Evolutionary conservation across 2,113 vertebrate species (phyloP).

Genomic region (Pimephales promelas): DNA sequence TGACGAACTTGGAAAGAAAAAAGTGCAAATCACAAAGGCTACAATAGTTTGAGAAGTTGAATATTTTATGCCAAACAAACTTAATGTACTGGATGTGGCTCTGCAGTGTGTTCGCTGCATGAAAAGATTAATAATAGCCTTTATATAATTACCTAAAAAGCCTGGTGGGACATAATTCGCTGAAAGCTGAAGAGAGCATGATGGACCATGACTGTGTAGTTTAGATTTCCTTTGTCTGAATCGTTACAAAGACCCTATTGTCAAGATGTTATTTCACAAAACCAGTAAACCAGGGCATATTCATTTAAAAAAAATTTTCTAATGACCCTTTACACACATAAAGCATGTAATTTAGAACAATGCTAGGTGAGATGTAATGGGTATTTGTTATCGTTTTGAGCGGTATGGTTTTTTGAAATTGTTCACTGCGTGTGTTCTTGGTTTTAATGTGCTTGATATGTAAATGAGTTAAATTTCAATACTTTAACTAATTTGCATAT

Average conservation of each 20-base stretch:
- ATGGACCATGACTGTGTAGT: slow-evolving; percentile 57
- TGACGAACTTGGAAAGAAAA: not conserved
- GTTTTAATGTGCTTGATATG: not conserved
- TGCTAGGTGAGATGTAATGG: not conserved
- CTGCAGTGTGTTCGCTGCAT: slow-evolving; percentile 47
- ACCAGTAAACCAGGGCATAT: not conserved
- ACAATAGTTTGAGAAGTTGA: not conserved
- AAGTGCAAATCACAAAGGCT: not conserved
- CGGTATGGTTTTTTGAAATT: not conserved
- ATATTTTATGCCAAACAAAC: slow-evolving; percentile 37
- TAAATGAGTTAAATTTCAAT: not conserved
- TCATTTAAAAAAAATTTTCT: not conserved
- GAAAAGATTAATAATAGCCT: slow-evolving; percentile 58
- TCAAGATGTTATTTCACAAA: not conserved
- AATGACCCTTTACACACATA: not conserved
- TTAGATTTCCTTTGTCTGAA: slow-evolving; percentile 30
- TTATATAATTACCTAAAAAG: slow-evolving; percentile 65
- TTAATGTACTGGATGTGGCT: slow-evolving; percentile 47
- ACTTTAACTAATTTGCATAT: not conserved
- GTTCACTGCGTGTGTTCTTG: not conserved
- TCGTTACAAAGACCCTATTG: not conserved
- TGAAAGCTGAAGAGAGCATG: slow-evolving; percentile 61
- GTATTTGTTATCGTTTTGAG: not conserved
- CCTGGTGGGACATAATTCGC: slow-evolving; percentile 66
- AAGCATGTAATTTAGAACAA: not conserved